phyloP scores from a whole-genome alignment of 2,797 vertebrate species.

The Hypotaenidia philippensis region DNA sequence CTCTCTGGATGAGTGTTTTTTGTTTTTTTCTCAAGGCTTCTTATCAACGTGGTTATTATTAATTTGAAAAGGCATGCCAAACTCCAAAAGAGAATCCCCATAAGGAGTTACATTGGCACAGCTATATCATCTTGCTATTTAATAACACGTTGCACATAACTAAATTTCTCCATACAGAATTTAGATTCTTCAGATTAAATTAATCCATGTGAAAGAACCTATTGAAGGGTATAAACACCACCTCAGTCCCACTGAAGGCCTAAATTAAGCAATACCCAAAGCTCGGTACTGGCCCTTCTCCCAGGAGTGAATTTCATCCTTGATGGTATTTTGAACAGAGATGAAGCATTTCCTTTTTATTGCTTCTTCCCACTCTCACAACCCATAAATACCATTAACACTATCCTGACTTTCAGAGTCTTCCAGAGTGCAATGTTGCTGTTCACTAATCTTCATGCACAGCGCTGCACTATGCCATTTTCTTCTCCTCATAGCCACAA shows the following conservation, averaged over 20 bases:
- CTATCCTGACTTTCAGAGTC: constrained; percentile 4
- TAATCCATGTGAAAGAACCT: neutral
- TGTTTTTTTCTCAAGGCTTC: neutral
- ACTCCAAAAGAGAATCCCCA: neutral
- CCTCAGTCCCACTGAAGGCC: neutral
- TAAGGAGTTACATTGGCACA: neutral
- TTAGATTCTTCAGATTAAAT: neutral
- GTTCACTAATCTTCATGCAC: neutral
- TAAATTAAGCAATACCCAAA: constrained; percentile 28
- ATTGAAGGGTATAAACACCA: neutral
- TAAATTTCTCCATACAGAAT: neutral
- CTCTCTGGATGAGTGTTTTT: neutral
- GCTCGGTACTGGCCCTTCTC: constrained; percentile 19
- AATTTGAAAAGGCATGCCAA: neutral
- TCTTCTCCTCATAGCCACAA: neutral
- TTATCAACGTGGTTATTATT: neutral
- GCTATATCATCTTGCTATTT: neutral
- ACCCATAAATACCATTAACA: constrained; percentile 59
- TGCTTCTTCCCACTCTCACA: constrained; percentile 62
- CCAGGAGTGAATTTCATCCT: constrained; percentile 42
- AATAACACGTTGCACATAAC: neutral
- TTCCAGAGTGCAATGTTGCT: neutral
- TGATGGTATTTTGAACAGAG: constrained; percentile 50
- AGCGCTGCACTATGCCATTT: neutral
- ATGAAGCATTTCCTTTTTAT: constrained; percentile 65